Evolutionary conservation across 2,113 vertebrate genomes (phyloP), one percentile per base, ranked within the genome.

Genomic region (Scartelaos histophorus): DNA sequence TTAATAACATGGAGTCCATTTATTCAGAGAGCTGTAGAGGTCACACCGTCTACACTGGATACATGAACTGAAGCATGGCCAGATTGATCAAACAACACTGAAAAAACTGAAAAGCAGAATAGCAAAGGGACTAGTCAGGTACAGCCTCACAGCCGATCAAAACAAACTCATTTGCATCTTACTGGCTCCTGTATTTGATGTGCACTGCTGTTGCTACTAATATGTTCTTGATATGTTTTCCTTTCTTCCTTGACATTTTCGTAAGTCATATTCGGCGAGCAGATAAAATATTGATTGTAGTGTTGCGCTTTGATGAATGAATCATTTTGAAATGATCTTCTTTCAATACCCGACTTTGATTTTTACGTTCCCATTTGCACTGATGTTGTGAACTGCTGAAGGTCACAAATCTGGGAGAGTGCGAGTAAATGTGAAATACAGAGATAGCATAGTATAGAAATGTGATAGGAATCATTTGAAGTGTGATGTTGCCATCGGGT

Each of bases 331-430:
- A n/a, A 43, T 67, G 64, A 16, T 67, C 49, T 78, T 49, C 74
- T 74, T 57, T 29, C 49, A 79, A 73, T 68, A 57, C 57, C 71
- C 22, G 1, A 9, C 25, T 13, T 34, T 5, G 16, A 7, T 74
- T 24, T 68, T 65, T 29, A 38, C 70, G 57, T 0, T 67, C 64
- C 45, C 54, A 29, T 6, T 24, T 54, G 61, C 29, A 29, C 47
- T 0, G 53, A 21, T 70, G 13, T 7, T 9, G 66, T 89, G 70
- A 76, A 86, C 87, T 85, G 88, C 75, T 88, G 34, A 87, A 84
- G 84, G 84, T 82, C 79, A 74, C 61, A 74, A 66, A 83, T 73
- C 74, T 68, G 67, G 78, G 70, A 60, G 72, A 74, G 71, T 72
- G 7, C 82, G 69, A 29, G 29, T 65, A 79, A 67, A 67, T 67